A percentile compares a stretch with the other conserved stretches of the same genome.
phyloP scores from a whole-genome alignment of 2,888 invertebrate species.

The Acanthococcus lagerstroemiae region DNA sequence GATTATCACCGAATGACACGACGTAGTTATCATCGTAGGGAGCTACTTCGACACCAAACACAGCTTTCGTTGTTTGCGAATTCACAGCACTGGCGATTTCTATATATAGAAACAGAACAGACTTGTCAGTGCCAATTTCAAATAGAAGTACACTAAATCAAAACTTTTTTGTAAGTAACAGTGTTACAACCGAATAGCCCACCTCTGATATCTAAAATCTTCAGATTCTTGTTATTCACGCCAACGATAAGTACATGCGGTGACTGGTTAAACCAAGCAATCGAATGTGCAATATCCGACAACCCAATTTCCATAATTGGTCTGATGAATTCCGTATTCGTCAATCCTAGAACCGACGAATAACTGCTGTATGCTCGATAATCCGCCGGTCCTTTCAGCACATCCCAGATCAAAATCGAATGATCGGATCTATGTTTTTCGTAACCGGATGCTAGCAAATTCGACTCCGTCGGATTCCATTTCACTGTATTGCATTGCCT shows the following conservation, averaged over 20 bases:
- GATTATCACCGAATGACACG: conserved; percentile 72
- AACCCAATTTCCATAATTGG: conserved; percentile 68
- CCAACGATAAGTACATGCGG: conserved; percentile 73
- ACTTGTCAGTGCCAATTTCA: no score
- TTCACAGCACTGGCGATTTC: conserved; percentile 61
- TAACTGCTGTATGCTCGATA: conserved; percentile 34
- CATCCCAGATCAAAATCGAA: conserved; percentile 84
- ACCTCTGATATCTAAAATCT: conserved; percentile 85
- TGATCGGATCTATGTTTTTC: conserved; percentile 84
- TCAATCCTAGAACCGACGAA: background rate
- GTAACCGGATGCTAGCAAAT: conserved; percentile 73
- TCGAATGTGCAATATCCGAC: conserved; percentile 72
- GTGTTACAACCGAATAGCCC: no score
- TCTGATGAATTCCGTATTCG: conserved; percentile 40
- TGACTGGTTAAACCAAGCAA: conserved; percentile 70
- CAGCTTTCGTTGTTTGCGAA: conserved; percentile 65
- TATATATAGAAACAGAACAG: conserved; percentile 42
- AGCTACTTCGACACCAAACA: conserved; percentile 71
- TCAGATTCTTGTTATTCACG: conserved; percentile 78
- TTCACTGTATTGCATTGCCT: conserved; percentile 76
- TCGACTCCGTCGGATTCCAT: conserved; percentile 75
- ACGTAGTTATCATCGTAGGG: conserved; percentile 66
- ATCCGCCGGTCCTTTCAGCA: conserved; percentile 45
- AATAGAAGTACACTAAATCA: no score
- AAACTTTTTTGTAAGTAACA: conserved; percentile 6